A percentile compares a stretch with the other conserved stretches of the same genome.
Evolutionary conservation across 2,113 vertebrate species (phyloP).

Genomic region (Xiphias gladius): DNA sequence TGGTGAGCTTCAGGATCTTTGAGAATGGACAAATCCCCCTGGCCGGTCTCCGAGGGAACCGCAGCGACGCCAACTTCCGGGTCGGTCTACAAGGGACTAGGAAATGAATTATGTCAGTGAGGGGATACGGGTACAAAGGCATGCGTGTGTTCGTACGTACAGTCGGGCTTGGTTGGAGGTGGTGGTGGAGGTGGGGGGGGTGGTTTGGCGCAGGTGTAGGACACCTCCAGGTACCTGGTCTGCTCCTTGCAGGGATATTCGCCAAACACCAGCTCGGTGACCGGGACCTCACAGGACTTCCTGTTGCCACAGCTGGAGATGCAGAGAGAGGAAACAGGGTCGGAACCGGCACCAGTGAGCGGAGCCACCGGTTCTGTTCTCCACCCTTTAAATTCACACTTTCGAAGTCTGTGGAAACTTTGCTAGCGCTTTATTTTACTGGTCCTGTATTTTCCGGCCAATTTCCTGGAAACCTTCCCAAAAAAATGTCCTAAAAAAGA

Average conservation of each 20-base stretch:
- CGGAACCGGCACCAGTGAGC: background rate
- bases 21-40: too few species aligned
- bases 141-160: slow-evolving; percentile 43
- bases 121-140: too few species aligned
- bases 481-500: too few species aligned
- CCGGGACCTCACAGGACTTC: slow-evolving; percentile 68
- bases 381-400: too few species aligned
- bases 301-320: slow-evolving; percentile 51
- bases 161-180: slow-evolving; percentile 61
- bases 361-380: background rate
- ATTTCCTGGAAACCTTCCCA: too few species aligned
- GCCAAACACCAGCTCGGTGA: slow-evolving; percentile 74
- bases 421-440: too few species aligned
- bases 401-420: too few species aligned
- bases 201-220: slow-evolving; percentile 54
- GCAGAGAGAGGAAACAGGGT: background rate
- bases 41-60: too few species aligned
- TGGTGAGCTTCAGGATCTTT: background rate
- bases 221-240: slow-evolving; percentile 75
- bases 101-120: too few species aligned
- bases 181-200: slow-evolving; percentile 48
- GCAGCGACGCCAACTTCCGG: too few species aligned
- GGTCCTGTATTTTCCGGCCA: too few species aligned
- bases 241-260: slow-evolving; percentile 72
- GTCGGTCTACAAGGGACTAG: too few species aligned